Evolutionary conservation across 2,888 invertebrate genomes (phyloP), one percentile per base, ranked within the genome.

Genomic region (Drosophila maculinotata): DNA sequence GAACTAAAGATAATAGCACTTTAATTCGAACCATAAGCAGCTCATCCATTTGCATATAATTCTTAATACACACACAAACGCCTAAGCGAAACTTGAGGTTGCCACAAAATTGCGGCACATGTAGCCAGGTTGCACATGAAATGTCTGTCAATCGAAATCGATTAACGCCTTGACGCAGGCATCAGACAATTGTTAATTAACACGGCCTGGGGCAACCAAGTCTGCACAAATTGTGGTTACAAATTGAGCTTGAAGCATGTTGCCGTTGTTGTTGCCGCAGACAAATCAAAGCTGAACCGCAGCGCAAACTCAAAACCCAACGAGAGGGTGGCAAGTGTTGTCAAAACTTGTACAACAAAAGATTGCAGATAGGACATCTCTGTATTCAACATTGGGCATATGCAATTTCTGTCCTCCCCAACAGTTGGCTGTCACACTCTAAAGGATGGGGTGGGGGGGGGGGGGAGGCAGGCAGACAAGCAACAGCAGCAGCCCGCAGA

Each of bases 251-350:
- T 41, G 36, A 28, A 20, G 35, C 31, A 30, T 17, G 25, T 26
- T 33, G 39, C 12, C 30, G 30, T 20, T 20, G 20, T 20, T 20
- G 20, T 20, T 3, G 20, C 36, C 33, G 14, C 41, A 44, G 12
- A 39, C 44, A 60, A 67, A 65, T 81, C 76, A 69, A 65, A 54
- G 42, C 30, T 14, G 47, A 38, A 51, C 57, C 51, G 31, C 52
- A 56, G 12, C 6, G 25, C 15, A 9, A 36, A 38, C 17, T n/a
- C 17, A 17, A 25, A 36, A 25, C 15, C 0, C 17, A 35, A 17
- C n/a, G 41, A 38, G 25, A 58, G 73, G 78, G 79, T 84, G 85
- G 60, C 66, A 85, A 78, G 79, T 82, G 79, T 82, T 82, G 83
- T 82, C 79, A 85, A 85, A 85, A 76, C 54, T 75, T 57, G 62